Evolutionary conservation across 2,888 invertebrate genomes (phyloP), one percentile per base, ranked within the genome.

Genomic region (Rhagonycha lutea): DNA sequence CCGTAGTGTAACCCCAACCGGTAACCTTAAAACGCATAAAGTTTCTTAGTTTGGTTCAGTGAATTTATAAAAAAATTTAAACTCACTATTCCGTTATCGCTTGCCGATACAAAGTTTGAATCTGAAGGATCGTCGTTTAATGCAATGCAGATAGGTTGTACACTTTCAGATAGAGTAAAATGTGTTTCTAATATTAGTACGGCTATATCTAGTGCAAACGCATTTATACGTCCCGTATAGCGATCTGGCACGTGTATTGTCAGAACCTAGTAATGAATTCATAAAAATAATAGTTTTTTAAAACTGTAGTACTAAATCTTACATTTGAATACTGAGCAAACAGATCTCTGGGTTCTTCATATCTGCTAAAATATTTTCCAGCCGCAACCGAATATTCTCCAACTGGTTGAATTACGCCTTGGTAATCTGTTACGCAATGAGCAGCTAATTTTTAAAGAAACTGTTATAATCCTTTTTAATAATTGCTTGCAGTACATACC

Each of bases 141-240:
- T 14, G 83, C 82, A 7, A 84, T 79, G 76, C 88, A 88, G 11
- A 87, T 84, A 18, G 87, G 86, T 73, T 84, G 85, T 9, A 87
- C 84, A 10, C 84, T 82, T 61, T 80, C 78, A 1, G 84, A 83
- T 61, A 86, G 83, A n/a, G 71, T 76, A 62, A 88, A 83, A 11
- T 76, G 68, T 23, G 79, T 78, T 61, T 81, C 79, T n/a, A 86
- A 73, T 12, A 84, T 78, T 10, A 88, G 32, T 10, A 87, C 70
- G 0, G 87, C 87, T 61, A 88, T 84, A 79, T 88, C 88, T 10
- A 78, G 78, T n/a, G 73, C 68, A 70, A 81, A 87, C 14, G 81
- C 79, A 5, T 80, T 81, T 12, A 69, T 29, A 11, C 70, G 77
- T 23, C 83, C 85, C 68, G 69, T 77, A 69, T 84, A 86, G 24